Conservation (phyloP, 1,140 invertebrate species). For the Ips nitidus region DNA sequence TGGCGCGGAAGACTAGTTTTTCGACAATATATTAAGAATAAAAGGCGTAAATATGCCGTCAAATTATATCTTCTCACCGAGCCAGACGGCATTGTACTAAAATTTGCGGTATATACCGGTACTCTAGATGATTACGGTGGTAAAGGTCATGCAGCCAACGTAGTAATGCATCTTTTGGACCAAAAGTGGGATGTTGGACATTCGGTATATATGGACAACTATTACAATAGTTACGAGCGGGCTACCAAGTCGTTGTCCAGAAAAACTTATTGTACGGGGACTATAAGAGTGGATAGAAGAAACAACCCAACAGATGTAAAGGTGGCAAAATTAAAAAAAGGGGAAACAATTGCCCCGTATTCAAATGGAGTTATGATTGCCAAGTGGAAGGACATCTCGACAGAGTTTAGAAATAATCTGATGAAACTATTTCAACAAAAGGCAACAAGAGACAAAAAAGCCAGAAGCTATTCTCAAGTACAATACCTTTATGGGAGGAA, state of each 20-base stretch:
- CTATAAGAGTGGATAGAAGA: constrained; percentile 42
- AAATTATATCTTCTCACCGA: constrained; percentile 32
- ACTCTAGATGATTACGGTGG: constrained; percentile 12
- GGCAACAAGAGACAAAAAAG: background rate
- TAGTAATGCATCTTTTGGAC: constrained; percentile 35
- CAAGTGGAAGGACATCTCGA: background rate
- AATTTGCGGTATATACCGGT: constrained; percentile 17
- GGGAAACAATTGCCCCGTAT: background rate
- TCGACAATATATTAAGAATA: constrained; percentile 35
- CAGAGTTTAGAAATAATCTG: background rate
- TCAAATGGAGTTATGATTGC: background rate
- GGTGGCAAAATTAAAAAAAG: constrained; percentile 9
- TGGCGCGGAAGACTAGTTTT: constrained; percentile 33
- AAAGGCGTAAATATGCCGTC: constrained; percentile 30
- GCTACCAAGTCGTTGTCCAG: constrained; percentile 46
- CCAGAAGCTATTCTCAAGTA: constrained; percentile 35
- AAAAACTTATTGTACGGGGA: constrained; percentile 49
- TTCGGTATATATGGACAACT: constrained; percentile 53
- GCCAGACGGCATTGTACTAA: constrained; percentile 20
- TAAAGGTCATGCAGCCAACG: constrained; percentile 34
- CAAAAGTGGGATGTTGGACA: constrained; percentile 47
- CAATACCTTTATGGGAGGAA: constrained; percentile 23
- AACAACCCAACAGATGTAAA: constrained; percentile 9
- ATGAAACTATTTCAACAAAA: background rate
- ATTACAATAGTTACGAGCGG: constrained; percentile 50